phyloP scores from a whole-genome alignment of 2,888 invertebrate species.

The Deilephila elpenor region DNA sequence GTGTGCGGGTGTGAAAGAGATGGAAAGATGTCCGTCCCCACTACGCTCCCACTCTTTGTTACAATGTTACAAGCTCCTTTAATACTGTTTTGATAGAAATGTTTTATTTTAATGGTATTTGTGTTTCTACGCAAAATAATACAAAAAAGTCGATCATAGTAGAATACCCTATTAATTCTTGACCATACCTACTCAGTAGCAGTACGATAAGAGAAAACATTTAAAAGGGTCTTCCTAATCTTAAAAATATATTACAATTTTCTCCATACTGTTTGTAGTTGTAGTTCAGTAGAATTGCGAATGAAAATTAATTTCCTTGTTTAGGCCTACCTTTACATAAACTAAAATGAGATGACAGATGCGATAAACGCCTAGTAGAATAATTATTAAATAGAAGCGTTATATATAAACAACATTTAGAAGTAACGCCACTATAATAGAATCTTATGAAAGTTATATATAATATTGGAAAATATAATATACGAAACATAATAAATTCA shows the following conservation, averaged over 20 bases:
- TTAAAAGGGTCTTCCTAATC: not conserved
- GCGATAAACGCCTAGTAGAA: not conserved
- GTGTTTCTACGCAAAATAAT: too few relatives aligned
- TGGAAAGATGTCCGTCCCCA: too few relatives aligned
- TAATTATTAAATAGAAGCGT: not conserved
- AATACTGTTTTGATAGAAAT: too few relatives aligned
- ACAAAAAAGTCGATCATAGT: too few relatives aligned
- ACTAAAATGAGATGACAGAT: not conserved
- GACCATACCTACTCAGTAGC: not conserved
- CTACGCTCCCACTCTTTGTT: too few relatives aligned
- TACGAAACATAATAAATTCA: conserved; percentile 37
- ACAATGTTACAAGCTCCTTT: too few relatives aligned
- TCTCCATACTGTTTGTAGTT: not conserved
- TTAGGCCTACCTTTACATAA: not conserved
- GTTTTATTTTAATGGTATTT: too few relatives aligned
- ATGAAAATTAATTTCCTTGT: not conserved
- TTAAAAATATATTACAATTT: not conserved
- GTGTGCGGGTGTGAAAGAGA: too few relatives aligned
- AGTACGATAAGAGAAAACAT: not conserved
- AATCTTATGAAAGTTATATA: not conserved
- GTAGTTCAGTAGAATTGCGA: not conserved
- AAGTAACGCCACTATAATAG: not conserved
- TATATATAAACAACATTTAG: not conserved
- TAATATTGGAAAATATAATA: conserved; percentile 1
- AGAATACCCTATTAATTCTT: too few relatives aligned